Evolutionary conservation across 1,140 invertebrate genomes (phyloP).

Genomic region (Aradophagus sp.): DNA sequence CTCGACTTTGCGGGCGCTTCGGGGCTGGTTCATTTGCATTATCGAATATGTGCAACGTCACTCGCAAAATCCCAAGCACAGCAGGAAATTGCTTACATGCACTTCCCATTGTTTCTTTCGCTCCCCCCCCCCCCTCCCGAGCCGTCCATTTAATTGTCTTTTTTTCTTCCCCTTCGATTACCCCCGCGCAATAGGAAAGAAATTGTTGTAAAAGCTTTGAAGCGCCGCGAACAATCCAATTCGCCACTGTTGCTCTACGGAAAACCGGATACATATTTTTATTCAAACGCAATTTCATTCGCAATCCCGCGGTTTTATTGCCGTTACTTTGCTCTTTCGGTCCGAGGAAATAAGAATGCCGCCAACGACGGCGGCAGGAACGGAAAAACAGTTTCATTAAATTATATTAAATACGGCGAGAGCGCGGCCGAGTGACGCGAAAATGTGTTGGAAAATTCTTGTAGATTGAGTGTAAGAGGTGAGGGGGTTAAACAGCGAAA

Average conservation of each 20-base stretch:
- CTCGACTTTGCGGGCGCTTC: conserved; percentile 16
- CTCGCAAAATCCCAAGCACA: conserved; percentile 14
- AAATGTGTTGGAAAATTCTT: conserved; percentile 14
- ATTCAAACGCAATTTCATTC: too few species aligned
- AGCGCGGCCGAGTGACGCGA: not conserved
- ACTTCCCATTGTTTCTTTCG: conserved; percentile 23
- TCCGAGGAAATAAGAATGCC: conserved; percentile 5
- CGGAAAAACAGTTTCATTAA: conserved; percentile 26
- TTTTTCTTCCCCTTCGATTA: not conserved
- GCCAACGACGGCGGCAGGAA: not conserved
- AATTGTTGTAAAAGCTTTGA: too few species aligned
- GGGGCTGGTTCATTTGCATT: conserved; percentile 40
- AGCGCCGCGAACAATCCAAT: too few species aligned
- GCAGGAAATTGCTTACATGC: conserved; percentile 12
- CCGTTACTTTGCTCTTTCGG: conserved; percentile 6
- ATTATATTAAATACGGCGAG: conserved; percentile 23
- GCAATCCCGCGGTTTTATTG: conserved; percentile 1
- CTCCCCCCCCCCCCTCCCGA: not conserved
- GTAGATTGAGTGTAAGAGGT: conserved; percentile 13
- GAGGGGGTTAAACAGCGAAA: too few species aligned
- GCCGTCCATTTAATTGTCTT: conserved; percentile 3
- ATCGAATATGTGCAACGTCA: conserved; percentile 46
- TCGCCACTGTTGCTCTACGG: too few species aligned
- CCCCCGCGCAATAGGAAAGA: too few species aligned
- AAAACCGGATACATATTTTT: too few species aligned